Evolutionary conservation across 2,888 invertebrate species (phyloP).

Genomic region (Copidosoma aretas): DNA sequence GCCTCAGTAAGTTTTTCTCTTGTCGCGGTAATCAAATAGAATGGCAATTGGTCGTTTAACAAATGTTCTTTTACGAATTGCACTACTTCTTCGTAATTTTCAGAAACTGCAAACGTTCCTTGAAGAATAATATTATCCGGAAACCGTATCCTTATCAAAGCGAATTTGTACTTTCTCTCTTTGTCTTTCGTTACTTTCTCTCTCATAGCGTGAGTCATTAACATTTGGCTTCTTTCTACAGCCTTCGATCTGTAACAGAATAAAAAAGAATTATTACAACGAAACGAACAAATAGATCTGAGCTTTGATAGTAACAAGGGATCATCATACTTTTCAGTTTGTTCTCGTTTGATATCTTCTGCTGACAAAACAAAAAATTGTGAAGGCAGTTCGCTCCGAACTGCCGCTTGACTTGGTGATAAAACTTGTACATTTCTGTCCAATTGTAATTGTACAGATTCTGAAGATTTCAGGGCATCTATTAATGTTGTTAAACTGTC

Average conservation of each 20-base stretch:
- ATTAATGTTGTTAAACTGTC: slow-evolving; percentile 68
- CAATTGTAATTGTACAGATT: slow-evolving; percentile 81
- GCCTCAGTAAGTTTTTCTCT: slow-evolving; percentile 69
- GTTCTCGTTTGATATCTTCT: slow-evolving; percentile 86
- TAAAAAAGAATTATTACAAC: slow-evolving; percentile 17
- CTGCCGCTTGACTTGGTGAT: slow-evolving; percentile 76
- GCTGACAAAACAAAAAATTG: slow-evolving; percentile 84
- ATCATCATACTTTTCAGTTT: slow-evolving; percentile 63
- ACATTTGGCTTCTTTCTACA: slow-evolving; percentile 80
- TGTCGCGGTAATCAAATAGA: slow-evolving; percentile 72
- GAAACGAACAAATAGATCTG: no score
- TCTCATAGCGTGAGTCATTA: slow-evolving; percentile 94
- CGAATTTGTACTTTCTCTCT: slow-evolving; percentile 83
- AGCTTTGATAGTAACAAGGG: no score
- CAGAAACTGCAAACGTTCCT: slow-evolving; percentile 89
- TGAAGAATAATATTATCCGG: slow-evolving; percentile 85
- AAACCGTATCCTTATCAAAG: slow-evolving; percentile 84
- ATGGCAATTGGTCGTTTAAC: slow-evolving; percentile 72
- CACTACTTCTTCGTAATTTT: slow-evolving; percentile 75
- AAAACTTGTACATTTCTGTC: slow-evolving; percentile 88
- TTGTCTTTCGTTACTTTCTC: slow-evolving; percentile 86
- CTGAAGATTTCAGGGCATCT: slow-evolving; percentile 80
- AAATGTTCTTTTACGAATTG: slow-evolving; percentile 83
- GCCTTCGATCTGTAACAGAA: slow-evolving; percentile 75
- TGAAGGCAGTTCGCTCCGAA: slow-evolving; percentile 74